phyloP scores from a whole-genome alignment of 2,797 vertebrate genomes.

The Sebastiscus albofasciatus region DNA sequence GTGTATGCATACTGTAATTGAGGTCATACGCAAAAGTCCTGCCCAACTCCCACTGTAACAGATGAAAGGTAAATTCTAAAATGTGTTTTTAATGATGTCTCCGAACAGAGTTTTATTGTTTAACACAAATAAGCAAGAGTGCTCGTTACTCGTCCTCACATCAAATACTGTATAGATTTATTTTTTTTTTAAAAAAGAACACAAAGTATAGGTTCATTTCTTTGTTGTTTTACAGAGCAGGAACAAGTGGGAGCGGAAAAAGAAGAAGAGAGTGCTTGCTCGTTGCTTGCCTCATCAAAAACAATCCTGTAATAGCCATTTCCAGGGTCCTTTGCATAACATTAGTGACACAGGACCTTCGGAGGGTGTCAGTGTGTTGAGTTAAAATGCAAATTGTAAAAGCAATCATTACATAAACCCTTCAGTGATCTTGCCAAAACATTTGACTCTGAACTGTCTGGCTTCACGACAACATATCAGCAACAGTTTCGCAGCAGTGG shows the following conservation, averaged over 20 bases:
- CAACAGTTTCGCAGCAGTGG: conserved; percentile 15
- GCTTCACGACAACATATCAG: conserved; percentile 25
- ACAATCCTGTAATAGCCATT: not conserved
- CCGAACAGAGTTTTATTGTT: conserved; percentile 9
- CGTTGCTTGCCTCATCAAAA: not conserved
- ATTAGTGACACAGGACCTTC: not conserved
- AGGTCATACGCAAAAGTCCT: conserved; percentile 66
- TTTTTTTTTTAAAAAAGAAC: not conserved
- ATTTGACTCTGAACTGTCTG: conserved; percentile 25
- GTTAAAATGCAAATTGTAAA: conserved; percentile 20
- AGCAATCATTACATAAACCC: not conserved
- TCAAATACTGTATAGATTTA: not conserved
- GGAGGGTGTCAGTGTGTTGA: not conserved
- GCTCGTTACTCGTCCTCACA: not conserved
- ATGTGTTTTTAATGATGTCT: conserved; percentile 15
- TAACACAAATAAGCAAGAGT: conserved; percentile 4
- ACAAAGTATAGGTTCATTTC: not conserved
- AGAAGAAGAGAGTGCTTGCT: not conserved
- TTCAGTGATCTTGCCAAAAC: conserved; percentile 16
- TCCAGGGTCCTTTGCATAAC: not conserved
- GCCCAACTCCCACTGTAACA: conserved; percentile 24
- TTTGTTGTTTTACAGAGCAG: not conserved
- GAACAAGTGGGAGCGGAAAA: not conserved
- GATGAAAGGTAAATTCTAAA: conserved; percentile 38
- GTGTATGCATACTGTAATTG: conserved; percentile 50